phyloP scores from a whole-genome alignment of 2,797 vertebrate genomes.

The Columba guinea region DNA sequence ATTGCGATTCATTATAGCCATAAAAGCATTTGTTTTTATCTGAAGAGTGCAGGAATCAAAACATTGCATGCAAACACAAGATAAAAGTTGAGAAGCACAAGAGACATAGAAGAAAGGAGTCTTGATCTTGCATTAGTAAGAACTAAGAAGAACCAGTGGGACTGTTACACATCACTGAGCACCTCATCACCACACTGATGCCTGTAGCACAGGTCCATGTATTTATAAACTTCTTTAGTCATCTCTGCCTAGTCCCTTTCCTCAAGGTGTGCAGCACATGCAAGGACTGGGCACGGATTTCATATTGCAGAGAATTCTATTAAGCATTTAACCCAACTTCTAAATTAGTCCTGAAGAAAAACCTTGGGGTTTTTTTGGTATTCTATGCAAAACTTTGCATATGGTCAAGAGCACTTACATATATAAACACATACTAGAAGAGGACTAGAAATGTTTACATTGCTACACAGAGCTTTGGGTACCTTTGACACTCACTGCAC shows the following conservation, averaged over 20 bases:
- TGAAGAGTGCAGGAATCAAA: slow-evolving; percentile 21
- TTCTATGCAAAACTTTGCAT: neutral
- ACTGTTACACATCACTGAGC: neutral
- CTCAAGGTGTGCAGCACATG: neutral
- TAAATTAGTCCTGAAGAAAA: neutral
- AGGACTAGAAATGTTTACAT: neutral
- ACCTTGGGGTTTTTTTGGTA: accelerated
- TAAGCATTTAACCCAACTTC: neutral
- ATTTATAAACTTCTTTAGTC: neutral
- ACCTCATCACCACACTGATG: neutral
- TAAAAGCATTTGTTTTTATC: slow-evolving; percentile 18
- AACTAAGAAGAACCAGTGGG: accelerated
- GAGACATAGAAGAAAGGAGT: neutral
- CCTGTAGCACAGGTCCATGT: neutral
- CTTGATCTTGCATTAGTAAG: neutral
- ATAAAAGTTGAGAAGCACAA: neutral
- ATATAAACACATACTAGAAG: neutral
- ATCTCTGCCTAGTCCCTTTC: neutral
- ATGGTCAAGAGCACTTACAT: neutral
- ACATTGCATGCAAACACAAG: neutral
- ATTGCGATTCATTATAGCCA: slow-evolving; percentile 11
- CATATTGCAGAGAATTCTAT: neutral
- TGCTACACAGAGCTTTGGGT: neutral
- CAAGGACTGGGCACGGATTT: neutral
- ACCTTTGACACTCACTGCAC: neutral